A percentile compares a stretch with the other conserved stretches of the same genome.
Conservation (phyloP, 2,113 vertebrate genomes). For the Chinchilla lanigera region DNA sequence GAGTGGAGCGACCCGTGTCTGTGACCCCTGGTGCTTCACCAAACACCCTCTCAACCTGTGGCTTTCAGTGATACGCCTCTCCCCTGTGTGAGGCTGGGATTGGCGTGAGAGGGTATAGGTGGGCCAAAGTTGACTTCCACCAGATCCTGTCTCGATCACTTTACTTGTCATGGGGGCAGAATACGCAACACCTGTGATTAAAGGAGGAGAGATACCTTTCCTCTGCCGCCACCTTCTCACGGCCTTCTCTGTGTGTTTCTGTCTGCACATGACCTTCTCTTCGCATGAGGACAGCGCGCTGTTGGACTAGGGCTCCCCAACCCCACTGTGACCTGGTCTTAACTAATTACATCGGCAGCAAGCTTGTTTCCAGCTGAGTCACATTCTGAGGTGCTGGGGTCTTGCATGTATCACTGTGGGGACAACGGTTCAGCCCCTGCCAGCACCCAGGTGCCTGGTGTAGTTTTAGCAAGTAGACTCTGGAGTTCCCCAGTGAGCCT, state of each 20-base stretch:
- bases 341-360: neutral
- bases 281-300: neutral
- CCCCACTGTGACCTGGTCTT: neutral
- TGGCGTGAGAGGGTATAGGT: neutral
- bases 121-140: neutral
- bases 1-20: neutral
- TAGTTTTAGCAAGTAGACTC: neutral
- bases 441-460: neutral
- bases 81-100: neutral
- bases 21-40: neutral
- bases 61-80: neutral
- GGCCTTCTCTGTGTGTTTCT: neutral
- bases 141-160: neutral
- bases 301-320: neutral
- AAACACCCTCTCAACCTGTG: neutral
- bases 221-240: rapidly evolving
- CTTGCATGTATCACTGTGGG: neutral
- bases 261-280: neutral
- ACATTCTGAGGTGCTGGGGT: no score
- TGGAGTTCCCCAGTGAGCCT: rapidly evolving
- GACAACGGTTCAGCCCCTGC: neutral
- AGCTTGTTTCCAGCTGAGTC: neutral
- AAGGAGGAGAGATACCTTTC: no score
- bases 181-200: neutral
- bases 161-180: neutral